A percentile compares a stretch with the other conserved stretches of the same genome.
Evolutionary conservation across 2,113 vertebrate species (phyloP).

Genomic region (Terrapene triunguis): DNA sequence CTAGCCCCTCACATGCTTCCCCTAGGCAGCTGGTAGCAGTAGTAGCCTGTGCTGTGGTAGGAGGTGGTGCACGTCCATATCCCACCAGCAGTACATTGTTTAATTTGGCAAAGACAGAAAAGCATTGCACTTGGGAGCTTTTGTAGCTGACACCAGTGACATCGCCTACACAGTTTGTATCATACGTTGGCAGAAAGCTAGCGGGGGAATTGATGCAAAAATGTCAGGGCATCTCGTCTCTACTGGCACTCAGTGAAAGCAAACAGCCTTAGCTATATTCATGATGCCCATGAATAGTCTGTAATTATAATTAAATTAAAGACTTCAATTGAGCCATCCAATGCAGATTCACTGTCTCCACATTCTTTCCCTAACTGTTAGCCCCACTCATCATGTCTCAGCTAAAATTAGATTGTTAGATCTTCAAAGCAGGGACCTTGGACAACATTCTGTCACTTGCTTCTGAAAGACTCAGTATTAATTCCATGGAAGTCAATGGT

Average conservation of each 20-base stretch:
- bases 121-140: neutral
- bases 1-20: neutral
- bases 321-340: neutral
- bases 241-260: neutral
- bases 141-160: conserved; percentile 22
- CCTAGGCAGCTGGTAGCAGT: neutral
- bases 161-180: conserved; percentile 5
- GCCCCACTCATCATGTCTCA: neutral
- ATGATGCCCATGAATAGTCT: conserved; percentile 13
- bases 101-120: neutral
- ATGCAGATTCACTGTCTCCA: conserved; percentile 33
- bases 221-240: conserved; percentile 7
- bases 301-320: conserved; percentile 41
- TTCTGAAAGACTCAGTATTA: neutral
- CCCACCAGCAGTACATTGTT: neutral
- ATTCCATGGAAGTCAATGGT: conserved; percentile 40
- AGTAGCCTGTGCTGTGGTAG: neutral
- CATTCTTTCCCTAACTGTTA: conserved; percentile 45
- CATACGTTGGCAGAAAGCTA: neutral
- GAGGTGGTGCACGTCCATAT: neutral
- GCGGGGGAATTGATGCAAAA: neutral
- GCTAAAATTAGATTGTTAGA: conserved; percentile 51
- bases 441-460: conserved; percentile 54
- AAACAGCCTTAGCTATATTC: neutral
- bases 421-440: conserved; percentile 61